phyloP scores from a whole-genome alignment of 2,797 vertebrate genomes.

The Kryptopterus vitreolus region DNA sequence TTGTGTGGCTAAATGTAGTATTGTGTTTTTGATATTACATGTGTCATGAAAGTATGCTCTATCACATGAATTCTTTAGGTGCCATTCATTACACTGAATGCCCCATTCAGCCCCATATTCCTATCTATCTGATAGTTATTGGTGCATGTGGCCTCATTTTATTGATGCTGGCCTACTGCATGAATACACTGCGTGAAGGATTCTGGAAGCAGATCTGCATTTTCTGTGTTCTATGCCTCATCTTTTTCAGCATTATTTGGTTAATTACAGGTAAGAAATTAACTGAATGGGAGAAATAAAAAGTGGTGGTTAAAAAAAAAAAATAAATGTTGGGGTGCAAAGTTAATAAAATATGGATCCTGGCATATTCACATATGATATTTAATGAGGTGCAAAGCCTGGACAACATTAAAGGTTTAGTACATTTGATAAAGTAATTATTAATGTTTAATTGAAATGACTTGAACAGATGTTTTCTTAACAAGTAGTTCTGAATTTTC shows the following conservation, averaged over 20 bases:
- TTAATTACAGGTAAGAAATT: slow-evolving; percentile 44
- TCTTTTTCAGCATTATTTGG: slow-evolving; percentile 38
- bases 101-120: slow-evolving; percentile 51
- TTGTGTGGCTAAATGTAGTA: not conserved
- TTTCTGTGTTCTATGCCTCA: slow-evolving; percentile 3
- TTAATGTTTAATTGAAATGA: not conserved
- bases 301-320: not conserved
- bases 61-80: slow-evolving; percentile 27
- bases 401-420: not conserved
- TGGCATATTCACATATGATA: not conserved
- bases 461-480: not conserved
- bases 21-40: not conserved
- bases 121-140: slow-evolving; percentile 44
- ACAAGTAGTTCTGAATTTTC: not conserved
- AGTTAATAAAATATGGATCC: not conserved
- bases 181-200: slow-evolving; percentile 31
- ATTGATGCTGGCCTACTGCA: slow-evolving; percentile 44
- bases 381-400: not conserved
- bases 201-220: slow-evolving; percentile 21
- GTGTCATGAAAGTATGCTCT: not conserved
- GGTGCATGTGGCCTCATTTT: slow-evolving; percentile 39
- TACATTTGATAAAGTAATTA: not conserved
- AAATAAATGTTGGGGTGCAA: not conserved
- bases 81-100: slow-evolving; percentile 47
- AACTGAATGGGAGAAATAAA: not conserved